phyloP scores from a whole-genome alignment of 2,797 vertebrate species.

The Anabacerthia variegaticeps region DNA sequence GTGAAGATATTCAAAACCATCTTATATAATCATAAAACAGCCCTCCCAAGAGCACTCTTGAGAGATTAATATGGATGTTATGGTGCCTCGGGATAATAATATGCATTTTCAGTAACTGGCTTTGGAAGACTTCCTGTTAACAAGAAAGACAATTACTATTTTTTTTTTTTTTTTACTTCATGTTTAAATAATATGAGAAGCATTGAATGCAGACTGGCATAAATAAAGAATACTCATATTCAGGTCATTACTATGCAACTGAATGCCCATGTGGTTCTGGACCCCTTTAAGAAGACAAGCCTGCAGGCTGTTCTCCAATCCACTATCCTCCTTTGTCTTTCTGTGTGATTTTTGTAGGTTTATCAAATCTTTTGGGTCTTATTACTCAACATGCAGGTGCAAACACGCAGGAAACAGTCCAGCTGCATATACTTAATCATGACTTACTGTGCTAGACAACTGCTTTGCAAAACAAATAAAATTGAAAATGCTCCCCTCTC shows the following conservation, averaged over 20 bases:
- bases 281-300: background rate
- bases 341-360: slow-evolving; percentile 6
- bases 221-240: background rate
- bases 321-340: background rate
- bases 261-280: background rate
- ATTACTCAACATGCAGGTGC: slow-evolving; percentile 17
- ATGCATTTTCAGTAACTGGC: background rate
- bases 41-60: background rate
- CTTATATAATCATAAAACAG: slow-evolving; percentile 28
- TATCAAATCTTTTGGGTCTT: slow-evolving; percentile 27
- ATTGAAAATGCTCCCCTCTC: background rate
- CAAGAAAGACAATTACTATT: background rate
- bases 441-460: background rate
- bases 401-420: slow-evolving; percentile 33
- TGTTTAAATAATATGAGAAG: slow-evolving; percentile 4
- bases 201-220: background rate
- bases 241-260: background rate
- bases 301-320: background rate
- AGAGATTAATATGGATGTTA: slow-evolving; percentile 37
- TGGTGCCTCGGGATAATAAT: background rate
- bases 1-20: background rate
- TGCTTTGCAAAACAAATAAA: background rate
- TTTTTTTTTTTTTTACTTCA: background rate
- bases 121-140: slow-evolving; percentile 34
- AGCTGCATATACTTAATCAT: background rate